Evolutionary conservation across 2,797 vertebrate species (phyloP).

Genomic region (Etheostoma nigrum): DNA sequence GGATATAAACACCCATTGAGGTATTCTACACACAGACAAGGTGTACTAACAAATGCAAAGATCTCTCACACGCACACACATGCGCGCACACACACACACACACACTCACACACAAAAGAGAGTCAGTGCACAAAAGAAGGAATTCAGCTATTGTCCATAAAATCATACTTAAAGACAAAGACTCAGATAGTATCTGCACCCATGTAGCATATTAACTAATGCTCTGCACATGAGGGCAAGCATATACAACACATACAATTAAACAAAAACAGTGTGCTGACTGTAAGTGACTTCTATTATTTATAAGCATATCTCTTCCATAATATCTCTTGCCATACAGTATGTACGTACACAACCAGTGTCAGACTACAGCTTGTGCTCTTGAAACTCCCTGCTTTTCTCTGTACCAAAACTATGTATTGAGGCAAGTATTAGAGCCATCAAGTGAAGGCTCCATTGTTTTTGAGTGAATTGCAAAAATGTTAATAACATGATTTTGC

Average conservation of each 20-base stretch:
- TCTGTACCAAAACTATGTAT: constrained; percentile 4
- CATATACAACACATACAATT: neutral
- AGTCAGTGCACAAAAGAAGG: constrained; percentile 10
- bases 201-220: neutral
- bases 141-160: constrained; percentile 20
- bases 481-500: neutral
- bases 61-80: constrained; percentile 1
- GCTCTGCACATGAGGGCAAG: neutral
- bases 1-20: constrained; percentile 56
- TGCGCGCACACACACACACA: constrained; percentile 17
- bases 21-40: constrained; percentile 49
- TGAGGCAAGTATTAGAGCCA: constrained; percentile 16
- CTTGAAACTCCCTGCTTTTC: neutral
- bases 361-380: constrained; percentile 7
- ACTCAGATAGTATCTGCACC: neutral
- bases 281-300: neutral
- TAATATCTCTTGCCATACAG: neutral
- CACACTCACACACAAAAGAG: neutral
- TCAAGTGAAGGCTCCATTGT: neutral
- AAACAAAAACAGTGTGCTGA: neutral
- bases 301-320: neutral
- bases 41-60: constrained; percentile 39
- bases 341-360: neutral
- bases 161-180: constrained; percentile 7
- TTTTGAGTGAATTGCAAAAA: neutral